Base-by-base conservation (phyloP, 2,888 invertebrate genomes). In the Chalcosyrphus nemorum region DNA sequence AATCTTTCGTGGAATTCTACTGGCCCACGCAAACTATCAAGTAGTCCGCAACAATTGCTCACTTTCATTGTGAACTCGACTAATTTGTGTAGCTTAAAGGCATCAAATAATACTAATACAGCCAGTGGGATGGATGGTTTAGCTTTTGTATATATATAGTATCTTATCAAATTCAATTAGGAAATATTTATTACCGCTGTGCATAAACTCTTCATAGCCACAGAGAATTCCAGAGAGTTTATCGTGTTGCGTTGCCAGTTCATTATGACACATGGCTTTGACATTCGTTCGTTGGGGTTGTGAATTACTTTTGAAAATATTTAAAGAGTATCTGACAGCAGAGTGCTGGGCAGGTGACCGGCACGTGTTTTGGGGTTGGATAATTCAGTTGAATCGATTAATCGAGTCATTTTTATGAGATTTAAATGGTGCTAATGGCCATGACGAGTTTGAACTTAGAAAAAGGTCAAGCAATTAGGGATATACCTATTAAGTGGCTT, bases 81-180 rank as follows among this genome's bases (percentile, higher is more conserved):
- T 38, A 74, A 74, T 66, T n/a, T 74, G 70, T 68, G 13, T 61
- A 43, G 41, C 3, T 41, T 29, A 43, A 32, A 17, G 61, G 29
- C 19, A 21, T n/a, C n/a, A n/a, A n/a, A n/a, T n/a, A n/a, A n/a
- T n/a, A 41, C 21, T 17, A 38, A 38, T 38, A 13, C 13, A 43
- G 17, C 19, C 52, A 45, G 47, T 35, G 35, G 19, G 45, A 43
- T 68, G 19, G 45, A 43, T 68, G n/a, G 45, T 27, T 52, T 29
- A 38, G 27, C 27, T 59, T 71, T 29, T 63, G 35, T 56, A 21
- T 13, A 19, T 6, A 19, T n/a, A 17, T 59, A 47, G 71, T 72
- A 77, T 77, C 71, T 82, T 77, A 82, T 82, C 66, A 76, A 70
- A 77, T 77, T 77, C 77, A 82, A 82, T 82, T 72, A 77, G 81